Evolutionary conservation across 2,797 vertebrate species (phyloP), one percentile per base, ranked within the genome.

Genomic region (Parauchenoglanis ngamensis): DNA sequence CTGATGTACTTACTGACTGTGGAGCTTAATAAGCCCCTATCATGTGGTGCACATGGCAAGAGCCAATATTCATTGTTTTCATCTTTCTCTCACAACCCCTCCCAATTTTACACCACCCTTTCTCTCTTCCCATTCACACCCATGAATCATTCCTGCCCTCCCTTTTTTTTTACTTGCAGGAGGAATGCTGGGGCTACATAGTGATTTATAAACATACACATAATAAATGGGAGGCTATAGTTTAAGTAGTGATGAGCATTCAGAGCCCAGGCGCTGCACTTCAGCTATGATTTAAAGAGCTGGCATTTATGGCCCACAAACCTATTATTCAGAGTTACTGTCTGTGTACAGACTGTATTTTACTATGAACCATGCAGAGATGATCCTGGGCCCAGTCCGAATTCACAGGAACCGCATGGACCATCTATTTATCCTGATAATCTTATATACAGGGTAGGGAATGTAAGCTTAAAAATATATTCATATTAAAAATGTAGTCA

Each of bases 241-340:
- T 97, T 97, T 97, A 97, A 97, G 97, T 96, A 93, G 96, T 96
- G 97, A 96, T 96, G 97, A 97, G 96, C 96, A 94, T 97, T 96
- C 96, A 96, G 95, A 96, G 94, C 95, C 94, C 93, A 84, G 94
- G 96, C 94, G 94, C 95, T 81, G 94, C 93, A 95, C 95, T 95
- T 96, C 94, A 93, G 92, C 63, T 90, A 95, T 99, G 97, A 99
- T 99, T 98, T 99, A 99, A 97, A 96, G 96, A 96, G 96, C 96
- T 98, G 98, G 98, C 98, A 98, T 98, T 99, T 99, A 97, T 95
- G 95, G 95, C 96, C 95, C 93, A 95, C 96, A 95, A 95, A 94
- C 96, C 97, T 97, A 98, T 98, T 98, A 98, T 98, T 99, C 98
- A 98, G 97, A 97, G 95, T 98, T 97, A 98, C 97, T 98, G 96